These are phyloP conservation scores for Florisuga fusca DNA, from an alignment of 2,797 vertebrate species.

Conservation along the genomic window DNA sequence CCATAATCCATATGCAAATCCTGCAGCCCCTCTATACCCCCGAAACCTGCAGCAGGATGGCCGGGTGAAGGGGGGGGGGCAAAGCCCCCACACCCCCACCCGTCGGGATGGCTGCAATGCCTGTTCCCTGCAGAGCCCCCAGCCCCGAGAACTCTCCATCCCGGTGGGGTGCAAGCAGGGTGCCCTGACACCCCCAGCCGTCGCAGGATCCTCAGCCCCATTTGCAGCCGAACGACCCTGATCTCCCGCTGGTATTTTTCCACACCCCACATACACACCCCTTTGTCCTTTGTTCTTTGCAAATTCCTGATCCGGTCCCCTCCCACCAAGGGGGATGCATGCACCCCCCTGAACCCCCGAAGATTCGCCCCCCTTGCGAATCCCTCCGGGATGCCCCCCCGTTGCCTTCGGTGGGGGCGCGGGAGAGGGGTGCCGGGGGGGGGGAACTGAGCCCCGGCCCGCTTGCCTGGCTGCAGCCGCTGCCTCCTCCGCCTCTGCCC, in stretches of 20 bases:
- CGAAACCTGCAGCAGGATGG: neutral
- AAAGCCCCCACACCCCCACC: neutral
- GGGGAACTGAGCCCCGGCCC: neutral
- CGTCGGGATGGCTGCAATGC: neutral
- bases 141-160: neutral
- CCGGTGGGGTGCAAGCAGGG: neutral
- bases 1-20: neutral
- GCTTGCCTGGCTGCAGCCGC: slow-evolving; percentile 31
- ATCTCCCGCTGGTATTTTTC: slow-evolving; percentile 28
- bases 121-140: neutral
- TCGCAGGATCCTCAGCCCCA: neutral
- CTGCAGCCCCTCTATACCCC: neutral
- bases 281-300: slow-evolving; percentile 33
- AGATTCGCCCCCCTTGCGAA: neutral
- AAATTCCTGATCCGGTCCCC: neutral
- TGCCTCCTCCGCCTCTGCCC: neutral
- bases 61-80: neutral
- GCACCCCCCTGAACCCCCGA: neutral
- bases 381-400: neutral
- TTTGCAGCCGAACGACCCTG: neutral
- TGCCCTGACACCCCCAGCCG: neutral
- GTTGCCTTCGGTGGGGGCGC: neutral
- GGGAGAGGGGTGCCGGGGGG: neutral
- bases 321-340: neutral
- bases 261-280: neutral